These are phyloP conservation scores for Triplophysa siluroides DNA, from an alignment of 2,113 vertebrate genomes.

Conservation along the genomic window DNA sequence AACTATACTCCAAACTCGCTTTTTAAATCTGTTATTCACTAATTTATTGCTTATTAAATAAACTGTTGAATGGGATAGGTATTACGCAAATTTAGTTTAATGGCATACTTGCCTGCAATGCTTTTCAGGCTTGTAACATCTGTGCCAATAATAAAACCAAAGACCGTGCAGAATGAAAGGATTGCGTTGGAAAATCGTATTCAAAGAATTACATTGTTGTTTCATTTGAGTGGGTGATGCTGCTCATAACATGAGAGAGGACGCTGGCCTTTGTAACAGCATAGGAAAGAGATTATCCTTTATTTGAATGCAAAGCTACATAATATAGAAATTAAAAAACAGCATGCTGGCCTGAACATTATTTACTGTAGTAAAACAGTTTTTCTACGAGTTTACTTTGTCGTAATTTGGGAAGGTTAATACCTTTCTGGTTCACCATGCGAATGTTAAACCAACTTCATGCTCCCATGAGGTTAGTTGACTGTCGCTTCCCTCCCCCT, in stretches of 20 bases:
- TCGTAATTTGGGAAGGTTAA: slow-evolving; percentile 47
- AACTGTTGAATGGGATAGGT: background rate
- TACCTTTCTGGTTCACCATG: slow-evolving; percentile 50
- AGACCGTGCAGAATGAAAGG: background rate
- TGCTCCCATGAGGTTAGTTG: slow-evolving; percentile 24
- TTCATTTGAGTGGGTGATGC: slow-evolving; percentile 7
- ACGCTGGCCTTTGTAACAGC: background rate
- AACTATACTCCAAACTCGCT: background rate
- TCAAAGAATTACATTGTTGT: slow-evolving; percentile 22
- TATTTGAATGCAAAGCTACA: background rate
- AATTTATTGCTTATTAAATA: too few relatives aligned
- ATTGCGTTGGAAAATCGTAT: slow-evolving; percentile 6
- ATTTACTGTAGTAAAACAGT: background rate
- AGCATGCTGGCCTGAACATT: background rate
- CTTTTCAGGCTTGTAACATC: background rate
- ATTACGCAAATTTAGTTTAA: background rate
- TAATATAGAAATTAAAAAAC: background rate
- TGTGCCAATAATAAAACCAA: background rate
- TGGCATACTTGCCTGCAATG: background rate
- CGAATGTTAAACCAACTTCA: slow-evolving; percentile 46
- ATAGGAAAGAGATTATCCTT: background rate
- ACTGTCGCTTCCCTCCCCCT: slow-evolving; percentile 44
- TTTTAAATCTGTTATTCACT: background rate
- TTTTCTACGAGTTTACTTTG: background rate
- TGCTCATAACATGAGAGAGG: background rate